Evolutionary conservation across 2,797 vertebrate species (phyloP), one percentile per base, ranked within the genome.

Genomic region (Pseudopleuronectes americanus): DNA sequence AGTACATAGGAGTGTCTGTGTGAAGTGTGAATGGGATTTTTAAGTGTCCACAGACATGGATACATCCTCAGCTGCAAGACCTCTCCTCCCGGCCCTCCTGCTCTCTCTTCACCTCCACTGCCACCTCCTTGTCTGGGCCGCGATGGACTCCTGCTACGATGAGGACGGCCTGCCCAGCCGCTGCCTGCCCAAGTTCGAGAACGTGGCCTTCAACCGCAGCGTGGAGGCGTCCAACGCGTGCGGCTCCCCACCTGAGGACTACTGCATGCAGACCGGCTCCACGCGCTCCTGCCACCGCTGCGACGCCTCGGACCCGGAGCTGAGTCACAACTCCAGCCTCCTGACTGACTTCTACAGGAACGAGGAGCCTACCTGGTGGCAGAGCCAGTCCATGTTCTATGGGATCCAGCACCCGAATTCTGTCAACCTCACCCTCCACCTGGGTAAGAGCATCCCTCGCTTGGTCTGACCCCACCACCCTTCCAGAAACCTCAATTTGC

Each of bases 311-410:
- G 84, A 96, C 68, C 92, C 93, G 0, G 66, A 0, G 52, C 88
- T 23, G 28, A 94, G 93, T 86, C 97, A 96, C 94, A 93, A 94
- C 0, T 92, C 95, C 88, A 91, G 91, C 81, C 91, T 94, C 76
- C 96, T 99, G 90, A 97, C 95, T 0, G 97, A 98, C 91, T 98
- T 98, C 91, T 93, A 98, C 91, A 95, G 90, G 67, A 94, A 94
- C 4, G 96, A 97, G 57, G 97, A 97, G 76, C 94, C 93, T 79
- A 98, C 96, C 17, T 98, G 96, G 96, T 99, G 97, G 97, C 97
- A 99, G 91, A 99, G 97, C 89, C 97, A 97, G 84, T 96, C 97
- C 84, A 98, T 99, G 97, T 96, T 92, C 70, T 96, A 95, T 0
- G 94, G 96, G 1, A 88, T 98, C 76, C 97, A 99, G 93, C 71